These are phyloP conservation scores for Poeciliopsis paucimaculata DNA, from an alignment of 2,797 vertebrate genomes.

Conservation along the genomic window DNA sequence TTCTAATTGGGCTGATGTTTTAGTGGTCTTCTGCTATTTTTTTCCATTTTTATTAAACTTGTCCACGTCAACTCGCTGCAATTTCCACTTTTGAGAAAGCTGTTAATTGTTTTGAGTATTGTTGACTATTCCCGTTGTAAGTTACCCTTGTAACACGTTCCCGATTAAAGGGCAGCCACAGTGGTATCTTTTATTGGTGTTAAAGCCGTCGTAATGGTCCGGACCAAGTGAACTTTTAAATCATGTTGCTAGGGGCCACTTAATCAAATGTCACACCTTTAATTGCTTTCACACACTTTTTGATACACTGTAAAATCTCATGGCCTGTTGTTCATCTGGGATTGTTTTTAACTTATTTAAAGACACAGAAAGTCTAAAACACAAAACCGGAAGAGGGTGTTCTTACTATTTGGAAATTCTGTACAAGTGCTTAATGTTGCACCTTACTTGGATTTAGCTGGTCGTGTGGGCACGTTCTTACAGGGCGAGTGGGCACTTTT, in stretches of 20 bases:
- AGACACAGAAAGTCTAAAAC: not conserved
- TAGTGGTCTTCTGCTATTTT: not conserved
- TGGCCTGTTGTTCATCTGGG: slow-evolving; percentile 4
- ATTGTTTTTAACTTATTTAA: not conserved
- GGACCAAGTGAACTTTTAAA: not conserved
- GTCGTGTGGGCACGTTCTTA: slow-evolving; percentile 84
- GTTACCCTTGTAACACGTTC: not conserved
- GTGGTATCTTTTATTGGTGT: not conserved
- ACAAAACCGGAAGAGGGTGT: not conserved
- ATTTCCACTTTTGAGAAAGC: not conserved
- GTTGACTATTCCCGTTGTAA: not conserved
- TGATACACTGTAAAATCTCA: not conserved
- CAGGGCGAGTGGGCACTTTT: slow-evolving; percentile 78
- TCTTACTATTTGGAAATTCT: slow-evolving; percentile 26
- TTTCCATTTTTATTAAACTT: not conserved
- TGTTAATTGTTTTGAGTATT: not conserved
- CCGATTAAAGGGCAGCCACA: not conserved
- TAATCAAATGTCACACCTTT: not conserved
- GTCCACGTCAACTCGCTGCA: not conserved
- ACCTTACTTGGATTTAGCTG: slow-evolving; percentile 77
- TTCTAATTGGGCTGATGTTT: not conserved
- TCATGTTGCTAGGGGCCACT: not conserved
- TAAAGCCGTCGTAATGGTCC: not conserved
- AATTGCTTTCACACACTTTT: not conserved
- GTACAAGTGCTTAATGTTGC: slow-evolving; percentile 68